Base-by-base conservation (phyloP, 2,888 invertebrate species). In the Pyrocoelia pectoralis region DNA sequence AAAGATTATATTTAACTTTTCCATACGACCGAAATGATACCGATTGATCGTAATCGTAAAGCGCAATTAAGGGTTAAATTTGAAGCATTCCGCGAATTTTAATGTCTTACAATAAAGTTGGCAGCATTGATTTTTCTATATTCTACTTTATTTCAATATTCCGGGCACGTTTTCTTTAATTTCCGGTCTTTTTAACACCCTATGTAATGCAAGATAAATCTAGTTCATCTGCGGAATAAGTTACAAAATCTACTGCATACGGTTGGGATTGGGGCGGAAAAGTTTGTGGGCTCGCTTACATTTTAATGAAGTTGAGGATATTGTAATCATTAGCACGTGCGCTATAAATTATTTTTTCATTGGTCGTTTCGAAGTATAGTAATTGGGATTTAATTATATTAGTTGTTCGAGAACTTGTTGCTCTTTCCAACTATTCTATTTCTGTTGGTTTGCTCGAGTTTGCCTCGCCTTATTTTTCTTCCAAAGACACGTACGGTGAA, bases 1-100 rank as follows among this genome's bases (percentile, higher is more conserved):
- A 51, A 51, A 51, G 50, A 57, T 18, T 57, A 50, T 24, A 41
- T 57, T 53, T 56, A 33, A 33, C 33, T 33, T 33, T n/a, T 33
- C n/a, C 33, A 33, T 33, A 33, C 33, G 10, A 33, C 10, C 8
- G 2, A n/a, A 33, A 33, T n/a, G 33, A 33, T 33, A n/a, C 33
- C 33, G n/a, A 33, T 33, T 33, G 33, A 33, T 33, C 33, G 33
- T 33, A 33, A 33, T 33, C 33, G 10, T 33, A 33, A 33, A 33
- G 33, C 24, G 24, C 33, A 33, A 33, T 33, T 33, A 33, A n/a
- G 33, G 33, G 33, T 33, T n/a, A 33, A 33, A 33, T 33, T 33
- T 33, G 8, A 33, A n/a, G 2, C 33, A n/a, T 33, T n/a, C 10
- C 33, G 33, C 33, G 33, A 33, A 33, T 33, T 33, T n/a, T 33